A percentile compares a stretch with the other conserved stretches of the same genome.
Conservation (phyloP, 2,113 vertebrate species). For the Argyrosomus japonicus region DNA sequence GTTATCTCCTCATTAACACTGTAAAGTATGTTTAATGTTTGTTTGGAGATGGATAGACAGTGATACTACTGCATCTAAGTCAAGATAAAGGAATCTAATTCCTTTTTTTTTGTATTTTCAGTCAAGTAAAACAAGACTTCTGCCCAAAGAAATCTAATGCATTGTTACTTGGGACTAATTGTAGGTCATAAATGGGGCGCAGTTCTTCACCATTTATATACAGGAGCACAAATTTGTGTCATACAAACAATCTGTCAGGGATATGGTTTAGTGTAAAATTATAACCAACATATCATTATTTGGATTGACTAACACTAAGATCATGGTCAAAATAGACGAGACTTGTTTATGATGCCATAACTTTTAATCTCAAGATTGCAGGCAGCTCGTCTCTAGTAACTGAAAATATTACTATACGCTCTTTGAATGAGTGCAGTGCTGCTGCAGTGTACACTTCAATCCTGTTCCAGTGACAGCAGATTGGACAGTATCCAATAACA, state of each 20-base stretch:
- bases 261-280: conserved; percentile 8
- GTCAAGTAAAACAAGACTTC: background rate
- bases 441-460: conserved; percentile 34
- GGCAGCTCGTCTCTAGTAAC: conserved; percentile 40
- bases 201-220: background rate
- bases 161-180: conserved; percentile 4
- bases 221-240: background rate
- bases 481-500: conserved; percentile 54
- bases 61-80: background rate
- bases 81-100: background rate
- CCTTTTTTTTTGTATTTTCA: background rate
- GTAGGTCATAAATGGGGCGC: background rate
- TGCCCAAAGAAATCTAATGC: conserved; percentile 6
- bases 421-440: conserved; percentile 37
- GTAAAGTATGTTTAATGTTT: conserved; percentile 10
- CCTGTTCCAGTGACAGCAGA: conserved; percentile 34
- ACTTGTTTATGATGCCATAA: conserved; percentile 40
- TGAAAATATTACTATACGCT: conserved; percentile 37
- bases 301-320: conserved; percentile 34
- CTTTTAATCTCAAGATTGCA: conserved; percentile 41
- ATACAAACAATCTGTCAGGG: background rate
- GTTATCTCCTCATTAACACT: conserved; percentile 51
- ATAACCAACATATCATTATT: conserved; percentile 34
- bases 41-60: background rate
- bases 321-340: conserved; percentile 16